Evolutionary conservation across 1,140 invertebrate species (phyloP).

Genomic region (Tetranychus urticae): DNA sequence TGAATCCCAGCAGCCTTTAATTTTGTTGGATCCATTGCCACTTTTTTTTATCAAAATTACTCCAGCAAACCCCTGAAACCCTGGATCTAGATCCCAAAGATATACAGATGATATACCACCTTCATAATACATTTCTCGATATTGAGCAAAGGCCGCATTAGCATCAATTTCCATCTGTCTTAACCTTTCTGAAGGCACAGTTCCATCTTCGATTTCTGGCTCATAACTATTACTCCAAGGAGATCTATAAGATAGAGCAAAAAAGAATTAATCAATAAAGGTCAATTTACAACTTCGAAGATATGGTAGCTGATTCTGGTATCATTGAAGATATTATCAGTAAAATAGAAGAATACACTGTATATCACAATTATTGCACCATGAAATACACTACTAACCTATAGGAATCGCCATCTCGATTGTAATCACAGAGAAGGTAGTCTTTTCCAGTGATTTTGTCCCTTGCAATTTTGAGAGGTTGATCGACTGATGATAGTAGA

Average conservation of each 20-base stretch:
- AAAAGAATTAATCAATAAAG: too few relatives aligned
- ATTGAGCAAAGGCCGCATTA: conserved; percentile 94
- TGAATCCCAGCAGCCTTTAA: conserved; percentile 97
- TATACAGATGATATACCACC: conserved; percentile 98
- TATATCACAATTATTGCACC: too few relatives aligned
- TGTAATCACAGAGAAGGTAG: conserved; percentile 96
- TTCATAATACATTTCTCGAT: conserved; percentile 96
- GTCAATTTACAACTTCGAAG: too few relatives aligned
- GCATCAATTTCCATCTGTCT: conserved; percentile 91
- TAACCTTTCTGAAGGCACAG: conserved; percentile 86
- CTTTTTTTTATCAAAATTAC: conserved; percentile 93
- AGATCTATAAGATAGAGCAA: conserved; percentile 34
- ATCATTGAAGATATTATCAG: too few relatives aligned
- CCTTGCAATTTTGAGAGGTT: conserved; percentile 89
- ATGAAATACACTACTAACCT: conserved; percentile 28
- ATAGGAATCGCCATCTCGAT: conserved; percentile 96
- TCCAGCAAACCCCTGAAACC: conserved; percentile 75
- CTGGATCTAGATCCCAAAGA: conserved; percentile 79
- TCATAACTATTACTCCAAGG: conserved; percentile 99
- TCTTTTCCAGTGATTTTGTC: conserved; percentile 85
- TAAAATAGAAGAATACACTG: too few relatives aligned
- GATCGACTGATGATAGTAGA: conserved; percentile 88
- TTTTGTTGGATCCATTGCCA: conserved; percentile 86
- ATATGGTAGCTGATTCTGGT: too few relatives aligned
- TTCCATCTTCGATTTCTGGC: conserved; percentile 89